Percentiles rank a stretch among this genome's conserved stretches.
phyloP scores from a whole-genome alignment of 2,888 invertebrate species.

The Cheilosia impressa region DNA sequence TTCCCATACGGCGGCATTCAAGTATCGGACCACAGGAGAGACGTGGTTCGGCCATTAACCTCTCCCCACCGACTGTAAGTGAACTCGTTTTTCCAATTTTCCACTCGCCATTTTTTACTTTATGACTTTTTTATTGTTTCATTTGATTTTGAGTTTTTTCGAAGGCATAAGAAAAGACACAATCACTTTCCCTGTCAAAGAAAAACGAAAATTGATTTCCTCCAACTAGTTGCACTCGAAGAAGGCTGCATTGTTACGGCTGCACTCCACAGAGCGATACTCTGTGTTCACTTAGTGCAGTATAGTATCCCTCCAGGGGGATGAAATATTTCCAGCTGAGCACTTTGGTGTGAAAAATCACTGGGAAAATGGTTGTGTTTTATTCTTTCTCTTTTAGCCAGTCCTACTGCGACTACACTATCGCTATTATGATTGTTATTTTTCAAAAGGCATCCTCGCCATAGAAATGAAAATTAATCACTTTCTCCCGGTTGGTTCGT shows the following conservation, averaged over 20 bases:
- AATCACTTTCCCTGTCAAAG: constrained; percentile 32
- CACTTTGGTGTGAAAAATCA: constrained; percentile 26
- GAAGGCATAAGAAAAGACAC: constrained; percentile 11
- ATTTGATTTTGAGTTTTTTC: constrained; percentile 11
- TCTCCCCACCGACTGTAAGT: constrained; percentile 95
- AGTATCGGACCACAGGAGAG: constrained; percentile 96
- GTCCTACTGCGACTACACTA: constrained; percentile 52
- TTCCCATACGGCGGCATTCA: constrained; percentile 94
- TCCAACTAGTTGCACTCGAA: constrained; percentile 33
- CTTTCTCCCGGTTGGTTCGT: constrained; percentile 65
- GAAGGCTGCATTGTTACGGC: background rate
- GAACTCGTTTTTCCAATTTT: constrained; percentile 46
- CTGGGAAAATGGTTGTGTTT: constrained; percentile 48
- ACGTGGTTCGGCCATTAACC: constrained; percentile 91
- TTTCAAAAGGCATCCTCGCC: constrained; percentile 51
- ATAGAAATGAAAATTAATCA: constrained; percentile 72
- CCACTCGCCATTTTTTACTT: constrained; percentile 5
- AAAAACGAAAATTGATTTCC: constrained; percentile 25
- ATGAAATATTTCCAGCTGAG: constrained; percentile 17
- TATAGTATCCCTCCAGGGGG: background rate
- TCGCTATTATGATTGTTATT: constrained; percentile 62
- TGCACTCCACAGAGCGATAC: background rate
- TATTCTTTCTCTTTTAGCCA: constrained; percentile 10
- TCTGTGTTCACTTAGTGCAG: constrained; percentile 1
- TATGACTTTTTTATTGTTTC: constrained; percentile 13